Conservation (phyloP, 2,888 invertebrate genomes). For the Exocentrus adspersus region DNA sequence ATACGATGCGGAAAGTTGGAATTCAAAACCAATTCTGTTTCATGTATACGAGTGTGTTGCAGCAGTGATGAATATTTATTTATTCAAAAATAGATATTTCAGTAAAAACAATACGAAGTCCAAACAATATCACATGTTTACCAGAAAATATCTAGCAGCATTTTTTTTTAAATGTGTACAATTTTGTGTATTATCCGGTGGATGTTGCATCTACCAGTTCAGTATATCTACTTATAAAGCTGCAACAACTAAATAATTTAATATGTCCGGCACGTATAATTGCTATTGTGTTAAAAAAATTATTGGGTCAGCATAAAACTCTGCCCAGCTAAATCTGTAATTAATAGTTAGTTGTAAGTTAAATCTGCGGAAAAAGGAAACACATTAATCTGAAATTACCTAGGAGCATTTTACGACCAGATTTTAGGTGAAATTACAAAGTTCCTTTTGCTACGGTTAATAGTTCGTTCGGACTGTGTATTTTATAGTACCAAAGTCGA, state of each 20-base stretch:
- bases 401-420: slow-evolving; percentile 13
- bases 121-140: background rate
- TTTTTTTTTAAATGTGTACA: too few relatives aligned
- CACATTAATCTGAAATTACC: slow-evolving; percentile 16
- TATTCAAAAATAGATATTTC: slow-evolving; percentile 25
- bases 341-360: background rate
- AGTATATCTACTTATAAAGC: too few relatives aligned
- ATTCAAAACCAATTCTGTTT: slow-evolving; percentile 40
- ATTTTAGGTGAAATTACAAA: slow-evolving; percentile 19
- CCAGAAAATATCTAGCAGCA: too few relatives aligned
- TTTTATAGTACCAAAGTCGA: slow-evolving; percentile 21
- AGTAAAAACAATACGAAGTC: slow-evolving; percentile 3
- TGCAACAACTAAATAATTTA: too few relatives aligned
- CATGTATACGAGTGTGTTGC: slow-evolving; percentile 33
- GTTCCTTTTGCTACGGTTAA: slow-evolving; percentile 17
- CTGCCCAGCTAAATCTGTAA: background rate
- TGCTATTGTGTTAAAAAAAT: too few relatives aligned
- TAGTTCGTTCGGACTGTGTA: slow-evolving; percentile 20
- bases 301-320: background rate
- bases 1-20: slow-evolving; percentile 41
- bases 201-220: too few relatives aligned
- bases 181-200: too few relatives aligned
- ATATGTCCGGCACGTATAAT: too few relatives aligned
- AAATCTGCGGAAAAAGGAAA: slow-evolving; percentile 3
- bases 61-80: slow-evolving; percentile 41